Conservation (phyloP, 2,797 vertebrate genomes). For the Garrulus glandarius region DNA sequence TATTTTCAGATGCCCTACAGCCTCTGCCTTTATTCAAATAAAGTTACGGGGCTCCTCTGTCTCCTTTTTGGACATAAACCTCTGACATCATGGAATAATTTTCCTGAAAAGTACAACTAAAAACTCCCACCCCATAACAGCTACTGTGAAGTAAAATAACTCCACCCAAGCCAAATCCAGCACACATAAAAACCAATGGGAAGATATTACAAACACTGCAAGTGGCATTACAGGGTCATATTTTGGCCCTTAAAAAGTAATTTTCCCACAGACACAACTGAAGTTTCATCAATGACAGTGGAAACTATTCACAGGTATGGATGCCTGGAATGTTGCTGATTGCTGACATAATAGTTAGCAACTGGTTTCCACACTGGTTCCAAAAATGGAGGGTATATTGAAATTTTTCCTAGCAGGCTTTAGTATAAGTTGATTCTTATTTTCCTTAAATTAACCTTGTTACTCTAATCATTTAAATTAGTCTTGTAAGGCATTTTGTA, state of each 20-base stretch:
- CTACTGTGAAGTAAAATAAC: neutral
- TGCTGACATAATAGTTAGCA: neutral
- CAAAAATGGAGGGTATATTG: neutral
- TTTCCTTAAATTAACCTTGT: neutral
- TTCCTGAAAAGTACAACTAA: neutral
- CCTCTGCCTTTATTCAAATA: neutral
- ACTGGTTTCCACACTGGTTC: neutral
- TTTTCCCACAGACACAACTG: neutral
- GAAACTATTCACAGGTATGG: neutral
- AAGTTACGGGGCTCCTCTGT: neutral
- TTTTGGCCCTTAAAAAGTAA: neutral
- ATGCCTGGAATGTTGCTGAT: neutral
- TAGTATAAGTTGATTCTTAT: neutral
- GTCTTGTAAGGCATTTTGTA: neutral
- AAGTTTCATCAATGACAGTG: neutral
- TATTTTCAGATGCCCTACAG: neutral
- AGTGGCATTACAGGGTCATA: neutral
- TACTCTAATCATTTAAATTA: neutral
- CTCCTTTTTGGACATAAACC: neutral
- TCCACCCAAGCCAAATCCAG: neutral
- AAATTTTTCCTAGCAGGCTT: neutral
- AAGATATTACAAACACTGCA: neutral
- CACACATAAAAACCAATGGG: neutral
- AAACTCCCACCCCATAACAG: neutral
- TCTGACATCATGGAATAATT: neutral